Conservation (phyloP, 2,888 invertebrate species). For the Callosobruchus maculatus region DNA sequence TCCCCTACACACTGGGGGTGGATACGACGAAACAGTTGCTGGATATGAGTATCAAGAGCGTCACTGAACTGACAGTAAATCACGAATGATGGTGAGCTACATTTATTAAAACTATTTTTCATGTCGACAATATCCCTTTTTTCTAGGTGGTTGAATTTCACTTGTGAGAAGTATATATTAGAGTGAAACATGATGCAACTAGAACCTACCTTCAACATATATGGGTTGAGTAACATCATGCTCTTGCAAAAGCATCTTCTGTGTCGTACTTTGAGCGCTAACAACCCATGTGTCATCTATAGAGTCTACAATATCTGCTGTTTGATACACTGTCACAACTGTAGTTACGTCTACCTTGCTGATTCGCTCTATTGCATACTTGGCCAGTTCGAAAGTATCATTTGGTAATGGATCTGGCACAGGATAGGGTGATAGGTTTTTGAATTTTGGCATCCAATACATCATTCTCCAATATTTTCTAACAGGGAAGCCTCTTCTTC, state of each 20-base stretch:
- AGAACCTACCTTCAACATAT: constrained; percentile 64
- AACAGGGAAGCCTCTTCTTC: constrained; percentile 67
- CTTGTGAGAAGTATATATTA: no score
- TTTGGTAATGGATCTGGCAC: constrained; percentile 74
- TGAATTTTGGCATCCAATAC: constrained; percentile 94
- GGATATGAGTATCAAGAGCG: no score
- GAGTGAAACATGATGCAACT: no score
- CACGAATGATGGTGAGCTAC: no score
- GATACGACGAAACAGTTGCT: no score
- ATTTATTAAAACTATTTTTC: no score
- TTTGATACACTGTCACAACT: constrained; percentile 48
- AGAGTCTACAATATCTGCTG: constrained; percentile 68
- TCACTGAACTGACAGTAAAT: no score
- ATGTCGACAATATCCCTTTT: no score
- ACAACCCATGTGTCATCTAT: constrained; percentile 90
- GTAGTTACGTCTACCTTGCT: constrained; percentile 66
- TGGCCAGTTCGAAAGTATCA: constrained; percentile 74
- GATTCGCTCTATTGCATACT: constrained; percentile 79
- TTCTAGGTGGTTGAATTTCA: no score
- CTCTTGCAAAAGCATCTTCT: constrained; percentile 64
- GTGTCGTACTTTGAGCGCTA: constrained; percentile 77
- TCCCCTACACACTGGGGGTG: no score
- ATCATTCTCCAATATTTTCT: constrained; percentile 77
- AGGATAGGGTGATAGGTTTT: constrained; percentile 82
- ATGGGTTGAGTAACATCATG: constrained; percentile 63